Conservation (phyloP, 2,888 invertebrate species). For the Scotopteryx bipunctaria region DNA sequence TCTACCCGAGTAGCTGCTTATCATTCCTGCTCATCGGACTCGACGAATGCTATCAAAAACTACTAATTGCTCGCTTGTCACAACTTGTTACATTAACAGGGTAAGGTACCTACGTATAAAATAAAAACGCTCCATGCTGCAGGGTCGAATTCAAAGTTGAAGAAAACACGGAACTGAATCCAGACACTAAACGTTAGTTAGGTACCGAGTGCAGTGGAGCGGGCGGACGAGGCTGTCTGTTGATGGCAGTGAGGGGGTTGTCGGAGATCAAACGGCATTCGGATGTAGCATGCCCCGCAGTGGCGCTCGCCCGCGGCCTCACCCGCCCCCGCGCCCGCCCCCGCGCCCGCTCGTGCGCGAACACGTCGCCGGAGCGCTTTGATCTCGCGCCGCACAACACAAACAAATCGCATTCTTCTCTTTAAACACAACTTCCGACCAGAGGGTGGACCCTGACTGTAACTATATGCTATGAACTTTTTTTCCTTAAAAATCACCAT, state of each 20-base stretch:
- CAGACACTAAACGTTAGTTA: neutral
- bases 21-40: no score
- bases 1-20: no score
- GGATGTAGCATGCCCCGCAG: conserved; percentile 30
- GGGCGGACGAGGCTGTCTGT: conserved; percentile 10
- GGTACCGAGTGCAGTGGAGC: conserved; percentile 6
- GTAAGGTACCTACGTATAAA: no score
- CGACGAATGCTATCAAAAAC: no score
- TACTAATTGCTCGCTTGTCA: no score
- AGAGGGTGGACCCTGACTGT: neutral
- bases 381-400: conserved; percentile 11
- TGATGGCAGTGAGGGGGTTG: conserved; percentile 28
- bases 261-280: conserved; percentile 45
- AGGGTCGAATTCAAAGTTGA: no score
- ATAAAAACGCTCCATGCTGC: no score
- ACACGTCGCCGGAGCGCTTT: conserved; percentile 7
- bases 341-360: conserved; percentile 17
- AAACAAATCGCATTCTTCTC: conserved; percentile 23
- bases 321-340: conserved; percentile 14
- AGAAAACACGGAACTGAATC: no score
- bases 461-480: no score
- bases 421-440: neutral
- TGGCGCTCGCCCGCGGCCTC: conserved; percentile 10
- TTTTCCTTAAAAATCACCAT: no score
- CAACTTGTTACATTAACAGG: no score